A percentile compares a stretch with the other conserved stretches of the same genome.
These are phyloP conservation scores for Antechinus stuartii DNA, from an alignment of 2,113 vertebrate genomes.

Conservation along the genomic window DNA sequence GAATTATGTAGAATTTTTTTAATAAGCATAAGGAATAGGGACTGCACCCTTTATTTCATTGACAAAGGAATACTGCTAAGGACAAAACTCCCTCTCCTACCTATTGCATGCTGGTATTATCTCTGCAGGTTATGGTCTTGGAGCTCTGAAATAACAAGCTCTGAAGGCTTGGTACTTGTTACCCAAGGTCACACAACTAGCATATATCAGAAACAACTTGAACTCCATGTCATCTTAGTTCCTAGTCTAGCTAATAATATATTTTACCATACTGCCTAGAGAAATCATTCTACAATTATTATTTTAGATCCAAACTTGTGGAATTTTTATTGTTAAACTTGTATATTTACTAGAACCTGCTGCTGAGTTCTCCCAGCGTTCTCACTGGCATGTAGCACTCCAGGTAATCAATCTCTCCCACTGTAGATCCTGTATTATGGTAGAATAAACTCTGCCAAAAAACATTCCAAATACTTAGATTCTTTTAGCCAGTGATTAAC, in stretches of 20 bases:
- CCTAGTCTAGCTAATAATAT: background rate
- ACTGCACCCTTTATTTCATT: background rate
- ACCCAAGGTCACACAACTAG: background rate
- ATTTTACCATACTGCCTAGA: constrained; percentile 1
- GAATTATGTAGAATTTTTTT: constrained; percentile 41
- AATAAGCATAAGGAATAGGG: background rate
- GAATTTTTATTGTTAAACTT: constrained; percentile 12
- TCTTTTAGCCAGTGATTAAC: background rate
- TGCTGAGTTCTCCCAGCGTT: background rate
- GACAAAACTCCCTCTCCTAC: background rate
- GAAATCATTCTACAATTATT: constrained; percentile 7
- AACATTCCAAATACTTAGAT: background rate
- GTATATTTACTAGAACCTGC: constrained; percentile 7
- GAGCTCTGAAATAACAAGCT: background rate
- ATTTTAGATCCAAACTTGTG: constrained; percentile 2
- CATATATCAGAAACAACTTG: background rate
- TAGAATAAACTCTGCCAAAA: background rate
- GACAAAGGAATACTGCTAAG: background rate
- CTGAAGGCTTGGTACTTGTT: background rate
- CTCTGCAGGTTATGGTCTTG: background rate
- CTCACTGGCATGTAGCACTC: constrained; percentile 23
- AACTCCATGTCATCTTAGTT: background rate
- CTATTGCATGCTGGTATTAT: background rate
- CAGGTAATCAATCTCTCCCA: background rate
- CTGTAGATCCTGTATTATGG: background rate